These are phyloP conservation scores for Clunio marinus DNA, from an alignment of 2,888 invertebrate genomes.

Conservation along the genomic window DNA sequence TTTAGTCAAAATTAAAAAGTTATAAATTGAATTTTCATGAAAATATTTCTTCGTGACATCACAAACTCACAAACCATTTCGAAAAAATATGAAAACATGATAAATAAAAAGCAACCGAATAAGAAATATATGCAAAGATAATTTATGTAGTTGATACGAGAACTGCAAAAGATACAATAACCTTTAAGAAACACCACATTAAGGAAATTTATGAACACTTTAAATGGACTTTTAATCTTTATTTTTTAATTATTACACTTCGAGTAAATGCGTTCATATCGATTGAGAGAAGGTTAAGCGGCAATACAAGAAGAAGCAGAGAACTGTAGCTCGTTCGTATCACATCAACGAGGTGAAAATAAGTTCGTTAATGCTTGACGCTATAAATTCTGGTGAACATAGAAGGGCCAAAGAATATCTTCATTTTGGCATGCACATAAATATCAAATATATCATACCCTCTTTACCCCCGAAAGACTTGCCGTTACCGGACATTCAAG, in stretches of 20 bases:
- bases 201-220: neutral
- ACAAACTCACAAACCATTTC: no score
- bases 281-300: neutral
- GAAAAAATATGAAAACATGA: no score
- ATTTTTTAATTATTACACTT: constrained; percentile 1
- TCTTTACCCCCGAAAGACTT: neutral
- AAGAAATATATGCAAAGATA: neutral
- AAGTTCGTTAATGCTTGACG: neutral
- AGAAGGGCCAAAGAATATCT: neutral
- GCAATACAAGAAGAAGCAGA: no score
- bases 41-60: no score
- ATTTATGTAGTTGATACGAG: neutral
- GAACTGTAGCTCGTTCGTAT: neutral
- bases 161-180: constrained; percentile 10
- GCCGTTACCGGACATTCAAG: neutral
- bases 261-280: no score
- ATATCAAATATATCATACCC: neutral
- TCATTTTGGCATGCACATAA: neutral
- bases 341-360: neutral
- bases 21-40: no score
- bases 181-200: constrained; percentile 7
- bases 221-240: constrained; percentile 6
- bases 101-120: neutral
- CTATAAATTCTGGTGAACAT: no score
- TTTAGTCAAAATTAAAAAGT: no score